phyloP scores from a whole-genome alignment of 2,797 vertebrate genomes.

The Pseudomugil gertrudae region DNA sequence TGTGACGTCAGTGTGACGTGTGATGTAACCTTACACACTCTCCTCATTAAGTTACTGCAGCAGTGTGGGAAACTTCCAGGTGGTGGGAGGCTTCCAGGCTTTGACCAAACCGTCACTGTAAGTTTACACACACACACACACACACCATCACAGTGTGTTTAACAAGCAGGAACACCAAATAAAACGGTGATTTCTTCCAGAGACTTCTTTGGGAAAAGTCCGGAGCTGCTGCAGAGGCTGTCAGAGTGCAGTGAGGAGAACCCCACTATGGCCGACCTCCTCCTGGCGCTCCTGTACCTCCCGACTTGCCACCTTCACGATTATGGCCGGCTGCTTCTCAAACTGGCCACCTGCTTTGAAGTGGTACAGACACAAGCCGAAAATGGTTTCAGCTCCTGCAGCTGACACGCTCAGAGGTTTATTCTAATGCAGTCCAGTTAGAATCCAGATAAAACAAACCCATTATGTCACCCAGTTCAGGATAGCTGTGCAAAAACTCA shows the following conservation, averaged over 20 bases:
- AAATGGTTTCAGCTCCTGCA: too few relatives aligned
- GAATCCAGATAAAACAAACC: too few relatives aligned
- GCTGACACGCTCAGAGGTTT: neutral
- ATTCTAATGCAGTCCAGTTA: too few relatives aligned
- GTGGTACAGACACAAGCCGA: slow-evolving; percentile 81
- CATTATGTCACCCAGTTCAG: too few relatives aligned
- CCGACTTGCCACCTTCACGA: slow-evolving; percentile 88
- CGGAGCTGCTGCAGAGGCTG: slow-evolving; percentile 87
- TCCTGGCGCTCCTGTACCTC: slow-evolving; percentile 89
- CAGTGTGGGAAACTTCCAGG: slow-evolving; percentile 89
- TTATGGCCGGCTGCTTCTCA: slow-evolving; percentile 90
- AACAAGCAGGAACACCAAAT: neutral
- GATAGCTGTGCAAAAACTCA: too few relatives aligned
- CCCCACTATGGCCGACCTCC: slow-evolving; percentile 82
- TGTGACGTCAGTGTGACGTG: neutral
- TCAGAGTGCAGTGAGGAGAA: slow-evolving; percentile 87
- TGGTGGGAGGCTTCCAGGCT: slow-evolving; percentile 91
- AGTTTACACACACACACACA: slow-evolving; percentile 68
- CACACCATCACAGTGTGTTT: too few relatives aligned
- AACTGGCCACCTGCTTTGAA: slow-evolving; percentile 94
- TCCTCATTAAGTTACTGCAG: slow-evolving; percentile 84
- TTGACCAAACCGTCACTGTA: slow-evolving; percentile 93
- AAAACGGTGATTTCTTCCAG: slow-evolving; percentile 50
- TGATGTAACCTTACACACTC: neutral
- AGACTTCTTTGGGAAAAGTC: slow-evolving; percentile 92